Evolutionary conservation across 2,113 vertebrate species (phyloP).

Genomic region (Salvelinus alpinus): DNA sequence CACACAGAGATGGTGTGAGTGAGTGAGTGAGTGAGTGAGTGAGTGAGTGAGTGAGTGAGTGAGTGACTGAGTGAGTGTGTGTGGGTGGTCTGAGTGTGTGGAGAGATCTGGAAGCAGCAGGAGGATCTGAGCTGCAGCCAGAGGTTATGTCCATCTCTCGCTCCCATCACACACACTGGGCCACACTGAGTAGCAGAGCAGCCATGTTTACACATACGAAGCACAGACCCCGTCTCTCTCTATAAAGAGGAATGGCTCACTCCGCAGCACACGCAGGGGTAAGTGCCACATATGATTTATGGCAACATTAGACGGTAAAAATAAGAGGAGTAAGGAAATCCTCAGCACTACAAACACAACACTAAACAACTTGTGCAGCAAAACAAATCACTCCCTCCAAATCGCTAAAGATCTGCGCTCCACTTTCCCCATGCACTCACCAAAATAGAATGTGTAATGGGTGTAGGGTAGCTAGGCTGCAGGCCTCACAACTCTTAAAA

Average conservation of each 20-base stretch:
- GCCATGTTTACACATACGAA: not conserved
- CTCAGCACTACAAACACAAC: constrained; percentile 17
- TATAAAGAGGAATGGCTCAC: constrained; percentile 18
- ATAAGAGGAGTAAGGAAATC: constrained; percentile 14
- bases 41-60: too few relatives aligned
- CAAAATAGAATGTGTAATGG: constrained; percentile 37
- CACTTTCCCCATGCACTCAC: constrained; percentile 25
- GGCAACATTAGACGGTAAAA: constrained; percentile 25
- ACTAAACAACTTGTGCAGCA: constrained; percentile 28
- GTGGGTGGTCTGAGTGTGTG: too few relatives aligned
- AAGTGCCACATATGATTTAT: constrained; percentile 25
- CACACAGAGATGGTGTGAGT: not conserved
- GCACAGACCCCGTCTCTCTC: constrained; percentile 6
- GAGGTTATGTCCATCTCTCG: not conserved
- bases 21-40: too few relatives aligned
- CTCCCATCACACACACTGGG: not conserved
- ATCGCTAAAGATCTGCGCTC: constrained; percentile 33
- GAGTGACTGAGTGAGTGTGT: not conserved
- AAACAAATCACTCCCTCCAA: constrained; percentile 31
- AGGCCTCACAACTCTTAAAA: not conserved
- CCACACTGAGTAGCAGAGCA: too few relatives aligned
- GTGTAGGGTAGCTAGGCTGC: constrained; percentile 9
- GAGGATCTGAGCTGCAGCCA: too few relatives aligned
- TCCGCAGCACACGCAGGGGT: constrained; percentile 8
- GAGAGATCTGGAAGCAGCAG: not conserved